Conservation (phyloP, 2,113 vertebrate species). For the Rhabdornis inornatus region DNA sequence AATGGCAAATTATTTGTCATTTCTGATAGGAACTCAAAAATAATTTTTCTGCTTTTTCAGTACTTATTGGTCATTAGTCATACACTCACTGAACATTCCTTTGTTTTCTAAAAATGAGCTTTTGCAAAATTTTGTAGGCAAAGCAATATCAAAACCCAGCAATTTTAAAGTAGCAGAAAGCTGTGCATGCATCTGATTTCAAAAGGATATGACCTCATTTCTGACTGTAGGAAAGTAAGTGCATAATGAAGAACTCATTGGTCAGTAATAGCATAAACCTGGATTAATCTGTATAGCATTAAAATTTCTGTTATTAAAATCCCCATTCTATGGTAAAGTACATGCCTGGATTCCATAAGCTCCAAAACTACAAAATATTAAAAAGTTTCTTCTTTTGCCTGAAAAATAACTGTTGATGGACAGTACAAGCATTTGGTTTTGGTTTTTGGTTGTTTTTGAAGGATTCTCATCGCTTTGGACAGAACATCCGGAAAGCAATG, state of each 20-base stretch:
- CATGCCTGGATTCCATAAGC: not conserved
- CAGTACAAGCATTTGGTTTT: not conserved
- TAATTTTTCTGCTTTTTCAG: not conserved
- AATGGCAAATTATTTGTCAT: not conserved
- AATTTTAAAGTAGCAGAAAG: not conserved
- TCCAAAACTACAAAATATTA: not conserved
- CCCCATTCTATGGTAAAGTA: not conserved
- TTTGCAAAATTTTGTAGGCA: not conserved
- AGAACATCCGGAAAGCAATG: constrained; percentile 85
- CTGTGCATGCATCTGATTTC: not conserved
- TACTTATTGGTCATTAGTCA: not conserved
- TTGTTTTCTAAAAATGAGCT: not conserved
- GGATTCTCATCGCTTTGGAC: constrained; percentile 93
- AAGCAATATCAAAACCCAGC: not conserved
- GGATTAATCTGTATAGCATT: not conserved
- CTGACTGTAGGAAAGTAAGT: not conserved
- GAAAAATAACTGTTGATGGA: not conserved
- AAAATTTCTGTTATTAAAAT: not conserved
- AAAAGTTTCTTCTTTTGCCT: not conserved
- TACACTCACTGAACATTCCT: not conserved
- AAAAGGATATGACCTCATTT: not conserved
- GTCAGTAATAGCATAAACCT: not conserved
- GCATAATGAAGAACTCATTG: not conserved
- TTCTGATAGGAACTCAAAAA: not conserved
- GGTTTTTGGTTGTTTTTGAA: constrained; percentile 43